A percentile compares a stretch with the other conserved stretches of the same genome.
Evolutionary conservation across 2,797 vertebrate genomes (phyloP).

Genomic region (Tenualosa thibaudeaui): DNA sequence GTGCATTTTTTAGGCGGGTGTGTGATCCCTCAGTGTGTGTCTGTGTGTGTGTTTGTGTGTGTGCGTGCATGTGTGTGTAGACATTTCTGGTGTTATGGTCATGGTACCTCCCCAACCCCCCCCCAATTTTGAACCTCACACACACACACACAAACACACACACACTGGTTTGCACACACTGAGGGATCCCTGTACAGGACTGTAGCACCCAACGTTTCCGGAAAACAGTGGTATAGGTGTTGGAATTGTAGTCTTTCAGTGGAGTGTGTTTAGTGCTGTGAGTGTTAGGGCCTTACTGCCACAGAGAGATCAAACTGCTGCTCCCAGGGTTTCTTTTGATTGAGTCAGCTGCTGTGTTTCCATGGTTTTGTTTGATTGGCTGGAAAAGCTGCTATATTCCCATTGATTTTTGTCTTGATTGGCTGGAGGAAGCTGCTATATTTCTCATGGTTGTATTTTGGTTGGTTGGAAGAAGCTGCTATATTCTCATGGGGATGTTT

Average conservation of each 20-base stretch:
- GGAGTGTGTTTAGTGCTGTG: constrained; percentile 67
- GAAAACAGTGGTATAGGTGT: constrained; percentile 49
- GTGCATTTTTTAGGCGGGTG: constrained; percentile 82
- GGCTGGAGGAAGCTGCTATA: constrained; percentile 55
- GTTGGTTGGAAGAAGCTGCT: constrained; percentile 37
- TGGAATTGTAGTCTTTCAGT: constrained; percentile 58
- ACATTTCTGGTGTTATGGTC: constrained; percentile 79
- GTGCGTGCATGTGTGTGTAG: constrained; percentile 76
- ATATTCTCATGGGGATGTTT: constrained; percentile 15
- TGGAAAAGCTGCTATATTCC: constrained; percentile 43
- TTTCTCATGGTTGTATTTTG: constrained; percentile 31
- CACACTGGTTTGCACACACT: background rate
- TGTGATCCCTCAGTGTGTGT: constrained; percentile 85
- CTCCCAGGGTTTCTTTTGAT: constrained; percentile 45
- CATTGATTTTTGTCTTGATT: constrained; percentile 38
- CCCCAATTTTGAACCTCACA: constrained; percentile 47
- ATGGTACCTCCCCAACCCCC: constrained; percentile 78
- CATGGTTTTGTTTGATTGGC: background rate
- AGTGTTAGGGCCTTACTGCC: constrained; percentile 63
- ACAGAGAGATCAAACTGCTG: constrained; percentile 54
- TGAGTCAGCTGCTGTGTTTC: background rate
- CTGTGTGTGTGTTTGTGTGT: constrained; percentile 83
- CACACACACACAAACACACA: background rate
- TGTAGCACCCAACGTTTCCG: constrained; percentile 42
- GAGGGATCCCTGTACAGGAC: constrained; percentile 39